Evolutionary conservation across 2,797 vertebrate genomes (phyloP).

Genomic region (Epinephelus awoara): DNA sequence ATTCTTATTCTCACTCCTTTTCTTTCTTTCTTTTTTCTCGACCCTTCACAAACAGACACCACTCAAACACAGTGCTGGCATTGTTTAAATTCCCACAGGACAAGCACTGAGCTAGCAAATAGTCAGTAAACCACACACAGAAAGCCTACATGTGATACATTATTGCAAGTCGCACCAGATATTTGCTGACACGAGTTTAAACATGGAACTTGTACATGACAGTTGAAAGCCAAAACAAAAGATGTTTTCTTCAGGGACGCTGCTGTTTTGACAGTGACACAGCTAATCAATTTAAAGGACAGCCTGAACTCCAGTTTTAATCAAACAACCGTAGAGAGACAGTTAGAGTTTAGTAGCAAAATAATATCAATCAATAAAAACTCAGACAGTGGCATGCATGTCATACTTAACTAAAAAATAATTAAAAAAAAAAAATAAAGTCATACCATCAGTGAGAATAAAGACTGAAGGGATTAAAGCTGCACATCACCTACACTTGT

Average conservation of each 20-base stretch:
- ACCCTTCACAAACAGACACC: background rate
- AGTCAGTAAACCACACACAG: conserved; percentile 1
- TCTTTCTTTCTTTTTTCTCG: conserved; percentile 9
- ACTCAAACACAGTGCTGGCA: conserved; percentile 1
- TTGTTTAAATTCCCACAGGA: conserved; percentile 9
- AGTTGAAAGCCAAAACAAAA: background rate
- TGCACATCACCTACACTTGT: background rate
- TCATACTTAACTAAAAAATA: conserved; percentile 17
- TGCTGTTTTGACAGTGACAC: conserved; percentile 20
- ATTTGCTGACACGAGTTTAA: background rate
- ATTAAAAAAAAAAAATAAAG: background rate
- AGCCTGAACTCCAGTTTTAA: conserved; percentile 26
- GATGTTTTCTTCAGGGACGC: background rate
- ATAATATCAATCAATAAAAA: background rate
- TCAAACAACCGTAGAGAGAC: background rate
- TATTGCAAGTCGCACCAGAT: conserved; percentile 4
- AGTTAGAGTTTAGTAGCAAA: background rate
- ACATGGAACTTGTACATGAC: background rate
- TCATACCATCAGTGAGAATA: background rate
- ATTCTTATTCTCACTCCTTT: conserved; percentile 7
- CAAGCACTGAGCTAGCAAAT: background rate
- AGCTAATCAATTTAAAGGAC: conserved; percentile 25
- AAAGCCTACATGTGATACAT: background rate
- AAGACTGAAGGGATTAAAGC: conserved; percentile 1
- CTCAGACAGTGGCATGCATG: conserved; percentile 1